phyloP scores from a whole-genome alignment of 2,888 invertebrate genomes.

The Bunonema sp. region DNA sequence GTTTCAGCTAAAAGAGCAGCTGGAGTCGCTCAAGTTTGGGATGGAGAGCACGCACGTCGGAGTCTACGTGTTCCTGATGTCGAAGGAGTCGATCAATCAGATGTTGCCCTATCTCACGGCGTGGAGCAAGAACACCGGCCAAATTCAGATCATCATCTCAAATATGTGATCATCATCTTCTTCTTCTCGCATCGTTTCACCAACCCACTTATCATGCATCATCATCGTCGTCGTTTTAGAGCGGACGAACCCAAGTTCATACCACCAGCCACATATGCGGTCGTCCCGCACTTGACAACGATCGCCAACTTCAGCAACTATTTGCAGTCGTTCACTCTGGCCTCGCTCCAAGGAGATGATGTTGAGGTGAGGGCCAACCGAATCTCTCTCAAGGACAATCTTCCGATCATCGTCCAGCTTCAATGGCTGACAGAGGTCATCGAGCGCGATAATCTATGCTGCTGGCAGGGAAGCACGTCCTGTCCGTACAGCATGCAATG shows the following conservation, averaged over 20 bases:
- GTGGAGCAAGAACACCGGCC: slow-evolving; percentile 1
- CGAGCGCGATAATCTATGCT: not conserved
- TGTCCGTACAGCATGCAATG: slow-evolving; percentile 2
- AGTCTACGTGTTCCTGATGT: slow-evolving; percentile 1
- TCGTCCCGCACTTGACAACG: too few species aligned
- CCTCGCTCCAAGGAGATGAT: too few species aligned
- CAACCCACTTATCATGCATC: too few species aligned
- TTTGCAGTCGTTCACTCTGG: too few species aligned
- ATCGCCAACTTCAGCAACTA: too few species aligned
- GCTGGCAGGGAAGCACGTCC: not conserved
- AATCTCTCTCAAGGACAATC: too few species aligned
- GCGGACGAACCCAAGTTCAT: too few species aligned
- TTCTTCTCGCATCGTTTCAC: slow-evolving; percentile 2
- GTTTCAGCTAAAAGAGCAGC: slow-evolving; percentile 1
- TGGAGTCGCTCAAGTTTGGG: not conserved
- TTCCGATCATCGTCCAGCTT: too few species aligned
- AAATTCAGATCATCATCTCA: too few species aligned
- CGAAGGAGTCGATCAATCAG: not conserved
- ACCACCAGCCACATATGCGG: too few species aligned
- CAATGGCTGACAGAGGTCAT: slow-evolving; percentile 1
- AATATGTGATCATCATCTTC: slow-evolving; percentile 1
- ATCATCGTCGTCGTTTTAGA: too few species aligned
- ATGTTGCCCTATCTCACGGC: slow-evolving; percentile 1
- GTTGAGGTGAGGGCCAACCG: too few species aligned
- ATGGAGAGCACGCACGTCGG: not conserved